Evolutionary conservation across 2,888 invertebrate species (phyloP), one percentile per base, ranked within the genome.

Genomic region (Lithosia quadra): DNA sequence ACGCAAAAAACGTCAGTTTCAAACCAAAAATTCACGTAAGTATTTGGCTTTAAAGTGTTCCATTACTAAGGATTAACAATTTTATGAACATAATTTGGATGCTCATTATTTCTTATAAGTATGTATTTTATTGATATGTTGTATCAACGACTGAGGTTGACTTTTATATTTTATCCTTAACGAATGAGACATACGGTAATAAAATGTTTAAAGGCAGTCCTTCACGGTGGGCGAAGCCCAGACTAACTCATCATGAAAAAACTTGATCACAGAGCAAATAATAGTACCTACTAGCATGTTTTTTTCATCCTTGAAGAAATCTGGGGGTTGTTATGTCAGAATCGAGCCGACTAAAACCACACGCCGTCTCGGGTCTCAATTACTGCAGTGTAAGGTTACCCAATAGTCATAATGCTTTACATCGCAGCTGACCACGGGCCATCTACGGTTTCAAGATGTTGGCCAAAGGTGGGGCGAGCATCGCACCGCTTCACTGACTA

Each of bases 31-130:
- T 24, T 11, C 33, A 34, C 15, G 18, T 53, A n/a, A n/a, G n/a
- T n/a, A n/a, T 63, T 62, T 53, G 13, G 34, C 33, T 21, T 33
- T 33, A 43, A 43, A 1, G 7, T 53, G 2, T 18, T 4, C 21
- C 34, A 53, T 63, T 34, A 63, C 1, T 53, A 53, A 53, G 34
- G 53, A 53, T 63, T 63, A 53, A 28, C 49, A 8, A 33, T 18
- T 18, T 63, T 53, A 39, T 22, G 36, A 39, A 60, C 36, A n/a
- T 21, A 33, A 33, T 63, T 63, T n/a, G 8, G 21, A 34, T 33
- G 34, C n/a, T 58, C 33, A 55, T 55, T 55, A 28, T 33, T 28
- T 49, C 7, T 7, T 49, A 28, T 61, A 61, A 43, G 61, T 49
- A 28, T 1, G 1, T 11, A 28, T 49, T 49, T 62, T 33, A 49